Evolutionary conservation across 2,888 invertebrate genomes (phyloP).

Genomic region (Ochropacha duplaris): DNA sequence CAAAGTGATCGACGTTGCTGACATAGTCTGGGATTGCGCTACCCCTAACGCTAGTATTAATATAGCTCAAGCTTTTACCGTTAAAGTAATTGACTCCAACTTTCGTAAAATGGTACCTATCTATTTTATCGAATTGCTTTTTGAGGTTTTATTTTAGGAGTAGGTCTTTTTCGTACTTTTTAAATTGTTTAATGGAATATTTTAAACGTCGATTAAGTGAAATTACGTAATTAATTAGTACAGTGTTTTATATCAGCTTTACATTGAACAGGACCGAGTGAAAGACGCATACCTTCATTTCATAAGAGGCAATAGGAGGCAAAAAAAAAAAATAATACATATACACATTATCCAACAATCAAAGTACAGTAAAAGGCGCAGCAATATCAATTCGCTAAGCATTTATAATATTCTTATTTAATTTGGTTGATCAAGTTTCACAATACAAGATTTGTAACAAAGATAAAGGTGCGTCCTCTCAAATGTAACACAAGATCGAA

Average conservation of each 20-base stretch:
- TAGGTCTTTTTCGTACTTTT: background rate
- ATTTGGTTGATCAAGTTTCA: constrained; percentile 29
- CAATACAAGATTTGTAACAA: constrained; percentile 33
- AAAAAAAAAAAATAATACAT: too few relatives aligned
- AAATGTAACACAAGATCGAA: constrained; percentile 31
- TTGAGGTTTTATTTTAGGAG: background rate
- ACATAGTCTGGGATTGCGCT: constrained; percentile 5
- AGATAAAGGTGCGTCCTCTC: constrained; percentile 27
- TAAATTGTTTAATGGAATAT: background rate
- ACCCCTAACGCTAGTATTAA: constrained; percentile 6
- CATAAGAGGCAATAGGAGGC: constrained; percentile 9
- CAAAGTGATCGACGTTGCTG: background rate
- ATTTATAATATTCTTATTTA: constrained; percentile 22
- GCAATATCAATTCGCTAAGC: constrained; percentile 53
- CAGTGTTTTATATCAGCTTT: constrained; percentile 11
- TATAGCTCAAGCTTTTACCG: constrained; percentile 4
- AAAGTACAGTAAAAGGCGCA: constrained; percentile 30
- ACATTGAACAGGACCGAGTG: constrained; percentile 19
- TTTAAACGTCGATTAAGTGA: background rate
- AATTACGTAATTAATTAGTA: background rate
- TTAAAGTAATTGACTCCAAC: background rate
- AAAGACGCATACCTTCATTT: constrained; percentile 18
- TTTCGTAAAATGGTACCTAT: background rate
- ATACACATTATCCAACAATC: constrained; percentile 15
- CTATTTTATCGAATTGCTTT: background rate